Percentiles rank a stretch among this genome's conserved stretches.
Conservation (phyloP, 2,113 vertebrate genomes). For the Phylloscopus whistleri region DNA sequence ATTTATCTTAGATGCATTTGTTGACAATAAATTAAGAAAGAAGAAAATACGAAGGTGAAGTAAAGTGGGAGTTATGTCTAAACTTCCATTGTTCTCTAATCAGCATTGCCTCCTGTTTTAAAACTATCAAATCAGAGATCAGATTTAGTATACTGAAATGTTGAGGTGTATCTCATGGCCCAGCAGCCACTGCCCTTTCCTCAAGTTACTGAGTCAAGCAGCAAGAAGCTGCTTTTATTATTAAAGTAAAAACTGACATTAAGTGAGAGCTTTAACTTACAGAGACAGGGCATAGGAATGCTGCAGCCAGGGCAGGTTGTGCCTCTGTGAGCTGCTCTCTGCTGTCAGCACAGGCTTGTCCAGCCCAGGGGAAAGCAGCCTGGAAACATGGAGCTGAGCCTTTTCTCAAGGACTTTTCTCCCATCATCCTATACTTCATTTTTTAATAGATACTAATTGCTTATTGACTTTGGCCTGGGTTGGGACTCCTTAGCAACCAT, state of each 20-base stretch:
- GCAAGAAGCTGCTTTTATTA: not conserved
- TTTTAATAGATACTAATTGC: conserved; percentile 18
- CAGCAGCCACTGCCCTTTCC: not conserved
- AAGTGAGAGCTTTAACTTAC: not conserved
- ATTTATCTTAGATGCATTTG: not conserved
- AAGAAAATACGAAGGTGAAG: not conserved
- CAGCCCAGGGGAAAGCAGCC: not conserved
- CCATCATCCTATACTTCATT: not conserved
- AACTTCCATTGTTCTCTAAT: not conserved
- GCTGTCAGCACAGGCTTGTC: not conserved
- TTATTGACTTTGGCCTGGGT: conserved; percentile 40
- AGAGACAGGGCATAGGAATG: not conserved
- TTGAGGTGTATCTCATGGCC: not conserved
- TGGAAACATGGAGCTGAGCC: not conserved
- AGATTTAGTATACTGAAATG: not conserved
- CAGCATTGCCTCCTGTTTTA: not conserved
- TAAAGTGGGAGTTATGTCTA: not conserved
- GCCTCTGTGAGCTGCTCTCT: not conserved
- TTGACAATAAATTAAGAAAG: not conserved
- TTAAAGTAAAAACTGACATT: not conserved
- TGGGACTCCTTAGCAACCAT: not conserved
- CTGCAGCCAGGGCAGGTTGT: not conserved
- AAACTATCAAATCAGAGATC: not conserved
- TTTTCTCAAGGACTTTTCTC: not conserved
- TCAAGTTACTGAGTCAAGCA: not conserved